Base-by-base conservation (phyloP, 2,888 invertebrate species). In the Microctonus brassicae region DNA sequence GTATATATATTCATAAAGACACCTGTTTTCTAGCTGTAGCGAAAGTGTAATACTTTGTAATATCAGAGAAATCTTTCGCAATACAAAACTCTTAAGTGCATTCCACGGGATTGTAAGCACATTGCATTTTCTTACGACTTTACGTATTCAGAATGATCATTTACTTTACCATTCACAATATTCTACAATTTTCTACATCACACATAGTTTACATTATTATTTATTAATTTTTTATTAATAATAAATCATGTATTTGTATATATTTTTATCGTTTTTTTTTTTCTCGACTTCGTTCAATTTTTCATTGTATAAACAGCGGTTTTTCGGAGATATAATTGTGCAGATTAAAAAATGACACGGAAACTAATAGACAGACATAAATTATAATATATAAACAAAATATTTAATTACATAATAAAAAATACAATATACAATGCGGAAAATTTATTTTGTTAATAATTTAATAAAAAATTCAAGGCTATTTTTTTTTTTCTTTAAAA, bases 81-180 rank as follows among this genome's bases (percentile, higher is more conserved):
- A 74, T 55, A 17, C 58, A n/a, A 53, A 67, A 33, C 70, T 70
- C 60, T 80, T 80, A 81, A 81, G 81, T 81, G 79, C 84, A 84
- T 84, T 83, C 82, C 84, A 79, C 76, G 76, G 81, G 80, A 82
- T 83, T 83, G 81, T 83, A 82, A 83, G 83, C 79, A 79, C 72
- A 13, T 33, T 65, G 47, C 52, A 39, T 52, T 68, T 68, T 60
- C 65, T 58, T 22, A 39, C 36, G 36, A 60, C 63, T 69, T 52
- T 24, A 64, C 22, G 52, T 36, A 53, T 36, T 29, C 65, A 52
- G 65, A 60, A 70, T 65, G 58, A 70, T 66, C 70, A 66, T 70
- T 36, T 65, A 57, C 24, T 34, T 24, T 36, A 24, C n/a, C 58
- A 70, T 61, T 60, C 60, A 66, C 17, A 66, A 60, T 52, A 52